Conservation (phyloP, 2,888 invertebrate genomes). For the Lamellibrachia columna region DNA sequence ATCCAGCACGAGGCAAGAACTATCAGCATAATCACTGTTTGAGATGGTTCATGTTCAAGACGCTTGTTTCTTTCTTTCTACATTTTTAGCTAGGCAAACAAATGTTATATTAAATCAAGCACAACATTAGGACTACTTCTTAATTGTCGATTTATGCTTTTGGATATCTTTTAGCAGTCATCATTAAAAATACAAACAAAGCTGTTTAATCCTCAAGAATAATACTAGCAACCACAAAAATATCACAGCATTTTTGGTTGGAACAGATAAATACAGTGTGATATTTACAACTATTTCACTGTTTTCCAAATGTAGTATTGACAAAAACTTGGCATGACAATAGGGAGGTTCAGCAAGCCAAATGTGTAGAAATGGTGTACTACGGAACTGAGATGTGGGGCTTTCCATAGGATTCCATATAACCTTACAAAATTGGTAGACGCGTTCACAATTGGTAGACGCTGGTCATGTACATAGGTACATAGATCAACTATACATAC, state of each 20-base stretch:
- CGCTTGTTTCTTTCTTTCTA: background rate
- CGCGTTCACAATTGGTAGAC: too few relatives aligned
- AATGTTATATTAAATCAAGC: background rate
- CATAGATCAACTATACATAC: too few relatives aligned
- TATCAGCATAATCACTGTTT: background rate
- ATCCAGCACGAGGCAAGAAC: background rate
- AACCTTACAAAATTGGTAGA: too few relatives aligned
- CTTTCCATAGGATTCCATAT: too few relatives aligned
- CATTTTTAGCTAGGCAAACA: background rate
- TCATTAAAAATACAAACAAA: background rate
- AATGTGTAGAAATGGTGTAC: too few relatives aligned
- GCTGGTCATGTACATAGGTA: too few relatives aligned
- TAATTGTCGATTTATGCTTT: background rate
- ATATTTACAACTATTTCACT: background rate
- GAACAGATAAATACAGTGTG: background rate
- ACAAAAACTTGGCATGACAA: background rate
- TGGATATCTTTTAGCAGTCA: background rate
- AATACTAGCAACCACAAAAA: background rate
- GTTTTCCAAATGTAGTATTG: background rate
- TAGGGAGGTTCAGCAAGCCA: too few relatives aligned
- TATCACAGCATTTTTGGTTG: slow-evolving; percentile 8
- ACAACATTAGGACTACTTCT: background rate
- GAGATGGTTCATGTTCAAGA: background rate
- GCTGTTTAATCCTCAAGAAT: background rate
- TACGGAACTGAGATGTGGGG: too few relatives aligned